A percentile compares a stretch with the other conserved stretches of the same genome.
Conservation (phyloP, 92 coral and sea anemone genomes). For the Metridium senile region DNA sequence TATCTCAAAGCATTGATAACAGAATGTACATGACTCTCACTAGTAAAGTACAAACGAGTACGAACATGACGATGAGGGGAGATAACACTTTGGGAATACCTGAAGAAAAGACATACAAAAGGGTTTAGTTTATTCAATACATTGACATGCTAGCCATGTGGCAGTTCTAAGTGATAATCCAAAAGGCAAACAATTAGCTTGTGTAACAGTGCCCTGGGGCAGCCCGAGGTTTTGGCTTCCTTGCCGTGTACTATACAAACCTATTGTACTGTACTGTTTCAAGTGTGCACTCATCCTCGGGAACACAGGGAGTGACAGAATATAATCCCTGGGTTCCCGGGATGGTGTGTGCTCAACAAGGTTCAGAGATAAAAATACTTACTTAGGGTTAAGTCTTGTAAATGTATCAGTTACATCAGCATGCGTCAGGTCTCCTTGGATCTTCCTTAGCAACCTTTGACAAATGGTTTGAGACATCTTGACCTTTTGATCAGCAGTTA, state of each 20-base stretch:
- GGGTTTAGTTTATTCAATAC: not conserved
- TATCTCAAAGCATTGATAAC: constrained; percentile 80
- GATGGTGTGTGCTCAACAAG: too few relatives aligned
- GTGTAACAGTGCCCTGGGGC: too few relatives aligned
- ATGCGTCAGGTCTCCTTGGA: constrained; percentile 87
- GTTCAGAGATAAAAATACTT: constrained; percentile 6
- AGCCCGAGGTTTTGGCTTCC: too few relatives aligned
- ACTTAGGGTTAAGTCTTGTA: constrained; percentile 94
- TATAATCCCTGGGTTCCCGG: too few relatives aligned
- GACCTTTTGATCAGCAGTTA: constrained; percentile 81
- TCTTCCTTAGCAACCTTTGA: constrained; percentile 75
- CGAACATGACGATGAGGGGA: constrained; percentile 98
- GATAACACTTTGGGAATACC: constrained; percentile 92
- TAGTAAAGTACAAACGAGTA: constrained; percentile 93
- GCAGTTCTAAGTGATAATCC: too few relatives aligned
- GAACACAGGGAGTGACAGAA: too few relatives aligned
- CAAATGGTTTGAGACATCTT: constrained; percentile 82
- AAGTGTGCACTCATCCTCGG: too few relatives aligned
- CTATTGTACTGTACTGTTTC: too few relatives aligned
- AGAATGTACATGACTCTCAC: constrained; percentile 96
- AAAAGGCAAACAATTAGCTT: too few relatives aligned
- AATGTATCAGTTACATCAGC: constrained; percentile 85
- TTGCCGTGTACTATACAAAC: too few relatives aligned
- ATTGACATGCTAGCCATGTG: too few relatives aligned
- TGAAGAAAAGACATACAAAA: constrained; percentile 16